phyloP scores from a whole-genome alignment of 53 echinoderm and acorn worm genomes.

The Astropecten irregularis region DNA sequence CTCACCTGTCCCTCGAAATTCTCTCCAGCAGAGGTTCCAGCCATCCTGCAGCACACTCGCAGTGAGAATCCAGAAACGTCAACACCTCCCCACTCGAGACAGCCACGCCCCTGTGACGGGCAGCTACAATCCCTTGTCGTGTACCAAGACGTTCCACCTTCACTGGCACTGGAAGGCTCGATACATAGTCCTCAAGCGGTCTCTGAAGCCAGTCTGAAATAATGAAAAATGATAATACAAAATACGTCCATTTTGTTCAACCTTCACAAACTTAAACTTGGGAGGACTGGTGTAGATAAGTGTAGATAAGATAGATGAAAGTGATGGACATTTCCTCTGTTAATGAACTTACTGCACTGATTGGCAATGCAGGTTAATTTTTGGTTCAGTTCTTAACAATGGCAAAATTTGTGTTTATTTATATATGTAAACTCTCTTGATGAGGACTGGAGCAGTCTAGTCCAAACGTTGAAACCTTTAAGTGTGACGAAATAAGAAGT shows the following conservation, averaged over 20 bases:
- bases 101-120: constrained; percentile 80
- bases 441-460: too few species aligned
- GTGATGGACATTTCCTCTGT: background rate
- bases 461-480: too few species aligned
- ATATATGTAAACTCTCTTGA: too few species aligned
- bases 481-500: too few species aligned
- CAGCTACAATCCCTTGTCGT: constrained; percentile 76
- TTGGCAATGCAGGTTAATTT: too few species aligned
- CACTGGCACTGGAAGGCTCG: constrained; percentile 64
- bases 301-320: too few species aligned
- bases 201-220: constrained; percentile 52
- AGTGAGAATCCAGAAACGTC: constrained; percentile 84
- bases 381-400: too few species aligned
- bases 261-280: too few species aligned
- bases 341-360: too few species aligned
- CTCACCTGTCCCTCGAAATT: constrained; percentile 83
- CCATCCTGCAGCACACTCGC: constrained; percentile 84
- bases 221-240: background rate
- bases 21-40: constrained; percentile 80
- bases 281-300: background rate
- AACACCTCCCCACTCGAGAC: constrained; percentile 66
- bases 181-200: constrained; percentile 55
- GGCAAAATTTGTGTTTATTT: too few species aligned
- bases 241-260: too few species aligned
- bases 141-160: constrained; percentile 59